phyloP scores from a whole-genome alignment of 2,797 vertebrate species.

The Muscicapa comitata region DNA sequence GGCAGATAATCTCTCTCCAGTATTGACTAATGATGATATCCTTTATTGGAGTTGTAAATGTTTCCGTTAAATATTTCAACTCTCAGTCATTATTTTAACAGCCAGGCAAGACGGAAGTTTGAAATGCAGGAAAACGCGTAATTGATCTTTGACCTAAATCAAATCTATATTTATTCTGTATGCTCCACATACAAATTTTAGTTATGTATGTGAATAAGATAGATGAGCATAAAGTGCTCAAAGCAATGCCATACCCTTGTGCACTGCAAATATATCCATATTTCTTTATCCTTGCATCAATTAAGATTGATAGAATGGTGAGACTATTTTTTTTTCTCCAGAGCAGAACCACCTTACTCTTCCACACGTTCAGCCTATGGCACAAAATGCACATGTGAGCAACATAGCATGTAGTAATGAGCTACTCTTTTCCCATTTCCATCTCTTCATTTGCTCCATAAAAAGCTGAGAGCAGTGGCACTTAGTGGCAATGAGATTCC shows the following conservation, averaged over 20 bases:
- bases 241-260: neutral
- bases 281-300: neutral
- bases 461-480: neutral
- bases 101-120: neutral
- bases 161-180: neutral
- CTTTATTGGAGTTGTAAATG: neutral
- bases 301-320: neutral
- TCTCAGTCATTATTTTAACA: constrained; percentile 15
- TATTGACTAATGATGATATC: neutral
- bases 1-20: neutral
- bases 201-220: neutral
- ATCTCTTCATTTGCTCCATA: neutral
- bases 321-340: neutral
- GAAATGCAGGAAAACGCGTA: neutral
- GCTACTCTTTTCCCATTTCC: neutral
- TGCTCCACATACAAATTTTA: neutral
- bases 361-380: neutral
- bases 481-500: neutral
- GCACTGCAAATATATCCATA: neutral
- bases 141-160: neutral
- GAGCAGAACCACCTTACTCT: neutral
- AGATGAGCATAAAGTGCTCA: neutral
- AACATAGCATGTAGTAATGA: neutral
- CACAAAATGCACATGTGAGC: neutral
- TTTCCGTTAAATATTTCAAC: constrained; percentile 32